Evolutionary conservation across 2,797 vertebrate genomes (phyloP).

Genomic region (Calcarius lapponicus): DNA sequence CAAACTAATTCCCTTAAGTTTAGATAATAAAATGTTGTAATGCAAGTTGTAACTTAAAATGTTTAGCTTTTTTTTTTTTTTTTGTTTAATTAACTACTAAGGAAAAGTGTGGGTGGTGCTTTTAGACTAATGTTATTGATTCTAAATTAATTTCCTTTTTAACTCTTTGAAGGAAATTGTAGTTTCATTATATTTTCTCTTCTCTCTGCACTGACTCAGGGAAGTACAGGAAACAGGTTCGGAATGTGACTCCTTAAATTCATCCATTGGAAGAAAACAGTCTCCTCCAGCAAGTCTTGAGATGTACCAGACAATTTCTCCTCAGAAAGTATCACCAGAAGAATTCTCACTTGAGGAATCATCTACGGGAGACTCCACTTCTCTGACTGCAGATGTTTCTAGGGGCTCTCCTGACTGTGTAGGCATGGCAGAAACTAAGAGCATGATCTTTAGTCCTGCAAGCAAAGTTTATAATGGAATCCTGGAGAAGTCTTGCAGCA

Average conservation of each 20-base stretch:
- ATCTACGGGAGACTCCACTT: constrained; percentile 78
- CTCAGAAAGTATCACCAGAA: constrained; percentile 89
- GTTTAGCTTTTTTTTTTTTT: constrained; percentile 1
- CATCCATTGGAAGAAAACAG: constrained; percentile 86
- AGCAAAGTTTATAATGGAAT: constrained; percentile 93
- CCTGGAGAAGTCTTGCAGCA: constrained; percentile 97
- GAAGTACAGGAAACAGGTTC: constrained; percentile 87
- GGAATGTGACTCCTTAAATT: constrained; percentile 91
- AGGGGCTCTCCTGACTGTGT: constrained; percentile 91
- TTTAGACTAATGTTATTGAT: constrained; percentile 8
- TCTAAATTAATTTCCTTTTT: constrained; percentile 25
- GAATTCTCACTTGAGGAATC: constrained; percentile 86
- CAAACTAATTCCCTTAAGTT: constrained; percentile 40
- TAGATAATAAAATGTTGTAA: constrained; percentile 28
- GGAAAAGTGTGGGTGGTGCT: constrained; percentile 47
- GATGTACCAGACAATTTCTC: constrained; percentile 81
- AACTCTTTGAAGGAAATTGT: background rate
- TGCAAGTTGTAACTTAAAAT: constrained; percentile 21
- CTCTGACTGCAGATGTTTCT: constrained; percentile 78
- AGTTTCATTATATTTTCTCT: constrained; percentile 10
- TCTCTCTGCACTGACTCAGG: constrained; percentile 74
- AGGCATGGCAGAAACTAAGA: constrained; percentile 87
- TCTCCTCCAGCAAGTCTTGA: constrained; percentile 82
- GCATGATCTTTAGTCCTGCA: constrained; percentile 84
- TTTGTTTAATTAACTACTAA: constrained; percentile 20